A percentile compares a stretch with the other conserved stretches of the same genome.
These are phyloP conservation scores for Colinus virginianus DNA, from an alignment of 2,113 vertebrate species.

Conservation along the genomic window DNA sequence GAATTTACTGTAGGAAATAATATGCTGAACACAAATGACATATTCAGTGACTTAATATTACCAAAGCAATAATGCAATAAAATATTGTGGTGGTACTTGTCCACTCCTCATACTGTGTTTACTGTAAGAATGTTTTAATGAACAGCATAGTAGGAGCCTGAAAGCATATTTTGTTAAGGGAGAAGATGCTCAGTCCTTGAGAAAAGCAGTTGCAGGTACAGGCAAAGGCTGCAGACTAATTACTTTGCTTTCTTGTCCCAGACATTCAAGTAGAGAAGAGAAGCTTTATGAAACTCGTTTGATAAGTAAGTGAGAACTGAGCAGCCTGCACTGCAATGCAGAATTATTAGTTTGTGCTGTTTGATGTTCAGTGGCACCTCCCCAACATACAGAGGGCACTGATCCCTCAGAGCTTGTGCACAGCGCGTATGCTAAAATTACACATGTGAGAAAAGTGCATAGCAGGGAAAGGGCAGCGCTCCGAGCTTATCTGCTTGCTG, in stretches of 20 bases:
- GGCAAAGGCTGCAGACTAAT: not conserved
- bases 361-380: not conserved
- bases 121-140: not conserved
- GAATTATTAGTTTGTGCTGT: not conserved
- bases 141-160: not conserved
- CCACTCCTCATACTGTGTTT: not conserved
- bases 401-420: not conserved
- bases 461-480: not conserved
- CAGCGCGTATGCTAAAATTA: not conserved
- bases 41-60: not conserved
- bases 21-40: not conserved
- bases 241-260: not conserved
- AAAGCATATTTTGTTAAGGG: not conserved
- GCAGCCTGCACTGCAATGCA: not conserved
- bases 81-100: not conserved
- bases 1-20: not conserved
- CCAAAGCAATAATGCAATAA: not conserved
- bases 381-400: not conserved
- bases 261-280: not conserved
- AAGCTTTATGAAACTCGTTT: not conserved
- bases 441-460: not conserved
- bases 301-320: not conserved
- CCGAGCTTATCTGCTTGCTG: not conserved
- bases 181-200: not conserved
- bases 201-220: not conserved